Percentiles rank a stretch among this genome's conserved stretches.
Evolutionary conservation across 1,140 invertebrate genomes (phyloP).

Genomic region (Oryctes rhinoceros): DNA sequence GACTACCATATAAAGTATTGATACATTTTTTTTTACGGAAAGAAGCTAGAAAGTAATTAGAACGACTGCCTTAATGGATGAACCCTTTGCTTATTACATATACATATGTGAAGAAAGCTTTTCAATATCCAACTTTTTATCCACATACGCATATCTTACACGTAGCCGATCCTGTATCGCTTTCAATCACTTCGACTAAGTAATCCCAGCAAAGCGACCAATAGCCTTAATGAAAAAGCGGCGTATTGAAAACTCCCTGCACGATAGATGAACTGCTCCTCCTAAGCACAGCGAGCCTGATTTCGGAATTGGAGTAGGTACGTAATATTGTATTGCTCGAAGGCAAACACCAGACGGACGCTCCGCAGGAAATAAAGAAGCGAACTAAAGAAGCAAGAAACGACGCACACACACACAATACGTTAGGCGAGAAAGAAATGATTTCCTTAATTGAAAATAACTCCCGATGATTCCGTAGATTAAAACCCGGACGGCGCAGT

Average conservation of each 20-base stretch:
- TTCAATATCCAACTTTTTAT: too few species aligned
- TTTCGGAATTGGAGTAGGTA: neutral
- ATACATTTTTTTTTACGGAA: too few species aligned
- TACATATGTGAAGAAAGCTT: too few species aligned
- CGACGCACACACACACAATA: conserved; percentile 12
- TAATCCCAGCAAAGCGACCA: conserved; percentile 8
- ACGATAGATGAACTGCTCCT: neutral
- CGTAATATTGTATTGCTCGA: conserved; percentile 21
- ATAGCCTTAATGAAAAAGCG: conserved; percentile 20
- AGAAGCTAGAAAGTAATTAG: too few species aligned
- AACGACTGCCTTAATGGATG: too few species aligned
- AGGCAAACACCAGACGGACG: conserved; percentile 18
- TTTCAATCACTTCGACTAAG: conserved; percentile 23
- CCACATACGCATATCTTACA: too few species aligned
- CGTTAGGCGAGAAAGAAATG: conserved; percentile 25
- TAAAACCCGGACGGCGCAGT: neutral
- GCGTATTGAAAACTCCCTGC: conserved; percentile 26
- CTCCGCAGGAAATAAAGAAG: neutral
- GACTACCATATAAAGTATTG: too few species aligned
- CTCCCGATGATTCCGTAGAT: conserved; percentile 36
- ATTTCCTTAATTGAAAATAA: conserved; percentile 35
- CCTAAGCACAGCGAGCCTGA: neutral
- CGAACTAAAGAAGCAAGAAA: neutral
- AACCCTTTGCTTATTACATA: too few species aligned
- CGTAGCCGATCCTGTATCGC: neutral